Evolutionary conservation across 2,797 vertebrate species (phyloP), one percentile per base, ranked within the genome.

Genomic region (Enteromius anoplus): DNA sequence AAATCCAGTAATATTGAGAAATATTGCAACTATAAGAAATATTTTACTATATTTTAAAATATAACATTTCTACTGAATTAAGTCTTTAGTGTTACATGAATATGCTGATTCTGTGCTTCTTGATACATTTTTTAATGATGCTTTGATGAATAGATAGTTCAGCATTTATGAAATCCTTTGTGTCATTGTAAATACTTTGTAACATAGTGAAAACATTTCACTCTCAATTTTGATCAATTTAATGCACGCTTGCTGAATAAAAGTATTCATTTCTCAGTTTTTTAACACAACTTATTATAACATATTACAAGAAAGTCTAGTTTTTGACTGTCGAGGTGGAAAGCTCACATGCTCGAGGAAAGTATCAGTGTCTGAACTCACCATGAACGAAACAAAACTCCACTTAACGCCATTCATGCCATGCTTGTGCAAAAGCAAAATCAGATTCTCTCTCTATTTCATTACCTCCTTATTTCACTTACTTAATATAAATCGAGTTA

Each of bases 361-460:
- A 86, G 88, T 88, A 85, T 47, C 87, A 86, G 87, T 87, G 90
- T 92, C 88, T 92, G 85, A 86, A 91, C 81, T 76, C 64, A 53
- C 85, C 17, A 55, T 17, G 72, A 83, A 89, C 45, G 88, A 91
- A 93, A 91, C 90, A 75, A 87, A 93, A 92, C 40, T 89, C 93
- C 89, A 51, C 26, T 47, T 89, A 87, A 91, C 91, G 89, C 92
- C 91, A 89, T 91, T 89, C 78, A 88, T 88, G 91, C 89, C 62
- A 86, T 84, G 81, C 83, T 85, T 58, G 84, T 87, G 83, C 86
- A 69, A 86, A 86, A 81, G 80, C 83, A 91, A 93, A 93, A 94
- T 94, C 91, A 85, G 90, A 93, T 94, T 93, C 87, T 88, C 26
- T 40, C 88, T 80, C 87, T 86, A 94, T 93, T 93, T 88, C 81